A percentile compares a stretch with the other conserved stretches of the same genome.
These are phyloP conservation scores for Lucinisca nassula DNA, from an alignment of 2,888 invertebrate genomes.

Conservation along the genomic window DNA sequence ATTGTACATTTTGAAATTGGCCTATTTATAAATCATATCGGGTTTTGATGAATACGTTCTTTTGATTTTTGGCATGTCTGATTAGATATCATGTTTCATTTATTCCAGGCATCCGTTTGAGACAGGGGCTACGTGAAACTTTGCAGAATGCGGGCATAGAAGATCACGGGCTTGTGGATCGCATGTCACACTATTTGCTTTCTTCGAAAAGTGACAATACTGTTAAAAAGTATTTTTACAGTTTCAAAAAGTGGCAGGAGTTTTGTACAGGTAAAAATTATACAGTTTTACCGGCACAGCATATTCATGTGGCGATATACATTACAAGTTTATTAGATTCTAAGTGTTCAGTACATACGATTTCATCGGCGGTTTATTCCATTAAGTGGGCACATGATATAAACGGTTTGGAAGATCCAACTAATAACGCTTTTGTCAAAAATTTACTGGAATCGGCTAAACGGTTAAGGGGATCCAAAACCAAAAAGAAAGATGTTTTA, in stretches of 20 bases:
- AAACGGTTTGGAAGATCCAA: constrained; percentile 38
- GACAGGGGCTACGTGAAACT: not conserved
- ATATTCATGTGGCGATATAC: constrained; percentile 40
- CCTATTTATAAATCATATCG: too few relatives aligned
- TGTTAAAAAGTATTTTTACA: constrained; percentile 33
- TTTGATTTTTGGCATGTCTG: not conserved
- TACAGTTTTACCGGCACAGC: constrained; percentile 25
- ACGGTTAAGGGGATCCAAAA: constrained; percentile 14
- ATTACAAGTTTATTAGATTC: constrained; percentile 38
- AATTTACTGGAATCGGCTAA: constrained; percentile 54
- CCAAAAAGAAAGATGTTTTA: constrained; percentile 46
- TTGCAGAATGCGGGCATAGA: constrained; percentile 3
- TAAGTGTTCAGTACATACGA: constrained; percentile 22
- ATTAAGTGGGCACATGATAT: constrained; percentile 59
- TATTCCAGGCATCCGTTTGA: constrained; percentile 26
- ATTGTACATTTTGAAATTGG: too few relatives aligned
- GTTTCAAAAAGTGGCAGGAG: constrained; percentile 49
- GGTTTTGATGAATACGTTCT: too few relatives aligned
- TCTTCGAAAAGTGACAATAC: constrained; percentile 47
- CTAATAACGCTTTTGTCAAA: constrained; percentile 45
- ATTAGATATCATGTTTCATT: not conserved
- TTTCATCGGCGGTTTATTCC: constrained; percentile 33
- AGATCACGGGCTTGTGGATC: not conserved
- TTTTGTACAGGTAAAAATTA: constrained; percentile 27
- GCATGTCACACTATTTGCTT: constrained; percentile 35